phyloP scores from a whole-genome alignment of 2,888 invertebrate genomes.

The Agonopterix heracliana region DNA sequence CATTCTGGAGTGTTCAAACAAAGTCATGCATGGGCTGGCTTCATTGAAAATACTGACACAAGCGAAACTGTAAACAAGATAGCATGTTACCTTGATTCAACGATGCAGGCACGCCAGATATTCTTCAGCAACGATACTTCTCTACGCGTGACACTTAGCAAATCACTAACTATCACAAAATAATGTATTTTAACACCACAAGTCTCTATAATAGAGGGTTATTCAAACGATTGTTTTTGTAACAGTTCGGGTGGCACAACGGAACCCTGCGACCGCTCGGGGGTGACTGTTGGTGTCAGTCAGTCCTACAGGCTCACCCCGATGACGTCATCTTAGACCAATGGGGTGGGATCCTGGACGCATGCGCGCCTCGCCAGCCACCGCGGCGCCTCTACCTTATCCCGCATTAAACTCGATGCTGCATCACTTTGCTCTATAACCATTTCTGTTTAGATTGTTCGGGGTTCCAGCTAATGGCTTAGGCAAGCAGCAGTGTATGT shows the following conservation, averaged over 20 bases:
- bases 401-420: conserved; percentile 28
- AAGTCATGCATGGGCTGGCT: conserved; percentile 42
- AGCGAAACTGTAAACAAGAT: conserved; percentile 50
- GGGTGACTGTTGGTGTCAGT: conserved; percentile 73
- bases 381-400: conserved; percentile 57
- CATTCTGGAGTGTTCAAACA: conserved; percentile 4
- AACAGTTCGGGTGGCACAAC: conserved; percentile 38
- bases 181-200: conserved; percentile 25
- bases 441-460: conserved; percentile 49
- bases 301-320: conserved; percentile 67
- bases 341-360: conserved; percentile 59
- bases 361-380: conserved; percentile 65
- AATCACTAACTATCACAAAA: conserved; percentile 31
- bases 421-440: conserved; percentile 29
- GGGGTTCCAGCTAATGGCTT: conserved; percentile 20
- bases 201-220: conserved; percentile 30
- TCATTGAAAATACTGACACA: conserved; percentile 45
- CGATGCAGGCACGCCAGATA: conserved; percentile 7
- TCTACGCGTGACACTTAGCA: background rate
- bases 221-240: conserved; percentile 57
- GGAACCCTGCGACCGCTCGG: conserved; percentile 49
- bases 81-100: conserved; percentile 29
- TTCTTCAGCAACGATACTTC: background rate
- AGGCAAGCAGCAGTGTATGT: conserved; percentile 37
- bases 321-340: conserved; percentile 74